phyloP scores from a whole-genome alignment of 2,888 invertebrate genomes.

The Meta bourneti region DNA sequence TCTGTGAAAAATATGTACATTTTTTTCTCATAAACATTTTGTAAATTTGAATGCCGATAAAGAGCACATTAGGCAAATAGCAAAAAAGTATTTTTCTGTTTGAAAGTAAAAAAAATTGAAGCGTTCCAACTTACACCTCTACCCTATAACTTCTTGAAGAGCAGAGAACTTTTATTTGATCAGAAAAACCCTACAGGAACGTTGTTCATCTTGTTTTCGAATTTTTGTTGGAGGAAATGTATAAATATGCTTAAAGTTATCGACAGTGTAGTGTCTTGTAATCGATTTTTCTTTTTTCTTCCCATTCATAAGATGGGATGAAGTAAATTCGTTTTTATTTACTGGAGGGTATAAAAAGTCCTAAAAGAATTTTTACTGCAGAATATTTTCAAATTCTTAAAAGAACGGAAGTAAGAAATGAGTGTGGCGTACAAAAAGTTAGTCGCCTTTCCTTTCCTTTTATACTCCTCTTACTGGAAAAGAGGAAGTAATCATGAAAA shows the following conservation, averaged over 20 bases:
- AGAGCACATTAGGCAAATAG: background rate
- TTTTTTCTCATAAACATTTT: background rate
- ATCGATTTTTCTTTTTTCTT: constrained; percentile 6
- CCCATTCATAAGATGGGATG: background rate
- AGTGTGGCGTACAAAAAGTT: background rate
- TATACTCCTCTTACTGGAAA: background rate
- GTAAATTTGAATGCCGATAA: background rate
- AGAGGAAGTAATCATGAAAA: no score
- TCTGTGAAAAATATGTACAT: no score
- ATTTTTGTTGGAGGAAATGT: background rate
- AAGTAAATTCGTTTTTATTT: constrained; percentile 5
- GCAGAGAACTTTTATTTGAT: background rate
- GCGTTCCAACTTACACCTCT: background rate
- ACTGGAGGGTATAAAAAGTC: background rate
- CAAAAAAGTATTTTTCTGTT: background rate
- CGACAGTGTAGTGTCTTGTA: background rate
- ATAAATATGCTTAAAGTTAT: constrained; percentile 16
- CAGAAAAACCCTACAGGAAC: background rate
- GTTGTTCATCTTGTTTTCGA: background rate
- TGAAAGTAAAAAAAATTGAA: background rate
- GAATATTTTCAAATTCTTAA: background rate
- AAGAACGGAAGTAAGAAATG: background rate
- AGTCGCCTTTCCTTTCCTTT: background rate
- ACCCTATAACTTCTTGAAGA: background rate
- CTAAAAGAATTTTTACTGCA: background rate